Base-by-base conservation (phyloP, 1,140 invertebrate genomes). In the Scylla paramamosain region DNA sequence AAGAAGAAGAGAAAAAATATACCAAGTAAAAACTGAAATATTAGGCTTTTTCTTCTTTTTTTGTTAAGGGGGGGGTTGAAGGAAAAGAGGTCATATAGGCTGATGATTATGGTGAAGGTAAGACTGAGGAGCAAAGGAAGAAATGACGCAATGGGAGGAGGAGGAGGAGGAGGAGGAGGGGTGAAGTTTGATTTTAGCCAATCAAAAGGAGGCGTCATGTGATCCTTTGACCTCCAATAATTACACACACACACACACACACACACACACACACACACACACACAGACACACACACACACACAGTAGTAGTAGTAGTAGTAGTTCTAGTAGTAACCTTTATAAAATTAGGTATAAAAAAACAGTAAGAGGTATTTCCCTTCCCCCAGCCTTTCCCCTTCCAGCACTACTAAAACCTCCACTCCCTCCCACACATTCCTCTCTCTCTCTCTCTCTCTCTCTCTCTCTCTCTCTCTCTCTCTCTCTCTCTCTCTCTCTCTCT, bases 101-200 rank as follows among this genome's bases (percentile, higher is more conserved):
- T 39, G 39, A 39, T 39, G 39, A 39, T 39, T 39, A 39, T 39
- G 39, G 39, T 83, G 25, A 83, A n/a, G 25, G 25, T 29, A 83
- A n/a, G 77, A 83, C 77, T 25, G 4, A 29, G 91, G 14, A 16
- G 89, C 39, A 25, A n/a, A 59, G 91, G 39, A 46, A 25, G 32
- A 84, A 77, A 77, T 48, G 25, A 39, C 46, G 10, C 4, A 90
- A 39, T 39, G 28, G 92, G 82, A 84, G 59, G n/a, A 45, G 32
- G 77, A 29, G 92, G 88, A 48, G 86, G 86, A n/a, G 86, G 20
- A 46, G 32, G 86, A n/a, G 45, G 86, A 46, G 16, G 86, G 86
- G 86, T 3, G 45, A 10, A 16, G 31, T 7, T 14, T n/a, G 88
- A 52, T 77, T 77, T n/a, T 0, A n/a, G 8, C 67, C 67, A 77